A percentile compares a stretch with the other conserved stretches of the same genome.
phyloP scores from a whole-genome alignment of 2,888 invertebrate species.

The Agriopis aurantiaria region DNA sequence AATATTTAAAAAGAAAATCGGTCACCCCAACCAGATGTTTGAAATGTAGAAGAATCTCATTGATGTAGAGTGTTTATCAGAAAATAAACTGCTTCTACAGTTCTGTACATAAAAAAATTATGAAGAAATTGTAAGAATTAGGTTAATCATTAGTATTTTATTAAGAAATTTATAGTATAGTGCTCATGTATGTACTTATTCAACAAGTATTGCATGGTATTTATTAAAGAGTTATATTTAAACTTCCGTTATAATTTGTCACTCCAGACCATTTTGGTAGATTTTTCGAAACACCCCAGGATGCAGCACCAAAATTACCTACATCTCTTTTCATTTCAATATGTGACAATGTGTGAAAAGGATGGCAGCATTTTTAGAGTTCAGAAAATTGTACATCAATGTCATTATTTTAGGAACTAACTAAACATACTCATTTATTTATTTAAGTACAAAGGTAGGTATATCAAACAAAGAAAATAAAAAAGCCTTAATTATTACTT shows the following conservation, averaged over 20 bases:
- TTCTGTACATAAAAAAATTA: constrained; percentile 17
- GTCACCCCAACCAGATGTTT: neutral
- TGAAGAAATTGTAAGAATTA: neutral
- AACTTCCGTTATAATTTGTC: neutral
- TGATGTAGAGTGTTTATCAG: constrained; percentile 3
- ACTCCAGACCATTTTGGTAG: neutral
- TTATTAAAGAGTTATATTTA: constrained; percentile 22
- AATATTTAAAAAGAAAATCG: constrained; percentile 4
- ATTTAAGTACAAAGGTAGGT: no score
- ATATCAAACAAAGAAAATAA: no score
- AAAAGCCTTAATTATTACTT: no score
- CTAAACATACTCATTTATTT: no score
- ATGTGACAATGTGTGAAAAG: no score
- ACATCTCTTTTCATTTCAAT: no score
- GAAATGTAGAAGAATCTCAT: neutral
- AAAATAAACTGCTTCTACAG: constrained; percentile 9
- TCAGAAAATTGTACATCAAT: no score
- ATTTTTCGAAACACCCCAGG: no score
- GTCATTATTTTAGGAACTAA: no score
- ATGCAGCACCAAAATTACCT: no score
- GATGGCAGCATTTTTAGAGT: no score
- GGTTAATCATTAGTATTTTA: constrained; percentile 7
- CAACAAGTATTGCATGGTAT: constrained; percentile 24
- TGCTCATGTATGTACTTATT: constrained; percentile 12
- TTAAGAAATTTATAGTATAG: constrained; percentile 15